These are phyloP conservation scores for Drosophila histrio DNA, from an alignment of 2,888 invertebrate genomes.

Conservation along the genomic window DNA sequence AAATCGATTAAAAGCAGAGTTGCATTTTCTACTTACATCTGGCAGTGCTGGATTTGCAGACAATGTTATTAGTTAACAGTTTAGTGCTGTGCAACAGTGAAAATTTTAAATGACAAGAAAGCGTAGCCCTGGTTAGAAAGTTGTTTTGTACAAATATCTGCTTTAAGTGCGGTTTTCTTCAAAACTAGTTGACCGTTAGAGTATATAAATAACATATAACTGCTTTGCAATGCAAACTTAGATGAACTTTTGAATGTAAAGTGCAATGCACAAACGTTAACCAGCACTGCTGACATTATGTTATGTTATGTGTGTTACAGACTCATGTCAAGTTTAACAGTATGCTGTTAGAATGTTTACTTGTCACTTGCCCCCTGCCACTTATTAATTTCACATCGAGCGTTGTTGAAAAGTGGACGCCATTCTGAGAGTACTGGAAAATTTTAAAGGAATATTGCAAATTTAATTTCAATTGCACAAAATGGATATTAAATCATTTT, in stretches of 20 bases:
- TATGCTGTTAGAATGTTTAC: background rate
- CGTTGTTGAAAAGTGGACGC: background rate
- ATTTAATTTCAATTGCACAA: slow-evolving; percentile 1
- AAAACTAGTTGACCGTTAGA: background rate
- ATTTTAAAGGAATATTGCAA: background rate
- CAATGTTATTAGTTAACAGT: background rate
- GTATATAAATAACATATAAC: background rate
- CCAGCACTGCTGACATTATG: background rate
- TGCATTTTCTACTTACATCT: background rate
- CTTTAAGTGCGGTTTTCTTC: background rate
- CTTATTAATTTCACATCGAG: background rate
- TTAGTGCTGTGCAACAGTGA: background rate
- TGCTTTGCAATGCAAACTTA: too few relatives aligned
- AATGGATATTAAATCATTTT: slow-evolving; percentile 92
- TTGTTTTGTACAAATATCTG: background rate
- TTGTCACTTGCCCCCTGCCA: background rate
- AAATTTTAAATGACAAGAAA: background rate
- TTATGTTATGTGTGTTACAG: too few relatives aligned
- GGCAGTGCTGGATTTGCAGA: background rate
- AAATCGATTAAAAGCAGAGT: slow-evolving; percentile 6
- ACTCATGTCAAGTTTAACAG: background rate
- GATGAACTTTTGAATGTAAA: too few relatives aligned
- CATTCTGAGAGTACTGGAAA: background rate
- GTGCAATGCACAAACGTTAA: background rate
- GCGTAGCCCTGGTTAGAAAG: background rate